These are phyloP conservation scores for Drosophila azteca DNA, from an alignment of 1,140 invertebrate species.

Conservation along the genomic window DNA sequence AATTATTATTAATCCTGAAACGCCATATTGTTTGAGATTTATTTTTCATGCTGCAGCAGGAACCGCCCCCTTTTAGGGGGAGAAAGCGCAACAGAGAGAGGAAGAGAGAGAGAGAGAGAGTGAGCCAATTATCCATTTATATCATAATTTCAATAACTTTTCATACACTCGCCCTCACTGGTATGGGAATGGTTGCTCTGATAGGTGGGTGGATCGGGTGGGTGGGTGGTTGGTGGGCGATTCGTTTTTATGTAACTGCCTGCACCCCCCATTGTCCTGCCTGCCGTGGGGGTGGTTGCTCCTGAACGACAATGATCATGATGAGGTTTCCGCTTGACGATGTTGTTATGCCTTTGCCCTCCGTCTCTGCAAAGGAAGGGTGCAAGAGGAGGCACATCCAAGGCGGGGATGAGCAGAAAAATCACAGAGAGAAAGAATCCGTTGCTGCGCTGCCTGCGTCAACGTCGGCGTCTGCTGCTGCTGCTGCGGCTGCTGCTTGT, in stretches of 20 bases:
- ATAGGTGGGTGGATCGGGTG: constrained; percentile 58
- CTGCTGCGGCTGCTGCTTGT: not conserved
- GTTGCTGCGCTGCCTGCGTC: constrained; percentile 52
- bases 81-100: not conserved
- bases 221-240: constrained; percentile 45
- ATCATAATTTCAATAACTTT: constrained; percentile 81
- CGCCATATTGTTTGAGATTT: constrained; percentile 58
- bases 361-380: not conserved
- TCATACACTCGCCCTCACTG: constrained; percentile 59
- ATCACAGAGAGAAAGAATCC: constrained; percentile 57
- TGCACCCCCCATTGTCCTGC: not conserved
- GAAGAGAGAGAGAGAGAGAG: constrained; percentile 8
- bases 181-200: constrained; percentile 26
- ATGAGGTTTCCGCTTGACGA: constrained; percentile 30
- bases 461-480: constrained; percentile 26
- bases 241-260: constrained; percentile 76
- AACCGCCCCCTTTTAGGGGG: constrained; percentile 45
- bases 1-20: constrained; percentile 53
- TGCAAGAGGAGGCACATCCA: constrained; percentile 1
- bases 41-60: constrained; percentile 10
- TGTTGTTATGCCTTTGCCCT: constrained; percentile 19
- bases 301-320: constrained; percentile 63
- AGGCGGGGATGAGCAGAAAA: constrained; percentile 58
- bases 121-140: constrained; percentile 75
- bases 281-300: constrained; percentile 25